Evolutionary conservation across 2,113 vertebrate species (phyloP).

Genomic region (Ammodytes marinus): DNA sequence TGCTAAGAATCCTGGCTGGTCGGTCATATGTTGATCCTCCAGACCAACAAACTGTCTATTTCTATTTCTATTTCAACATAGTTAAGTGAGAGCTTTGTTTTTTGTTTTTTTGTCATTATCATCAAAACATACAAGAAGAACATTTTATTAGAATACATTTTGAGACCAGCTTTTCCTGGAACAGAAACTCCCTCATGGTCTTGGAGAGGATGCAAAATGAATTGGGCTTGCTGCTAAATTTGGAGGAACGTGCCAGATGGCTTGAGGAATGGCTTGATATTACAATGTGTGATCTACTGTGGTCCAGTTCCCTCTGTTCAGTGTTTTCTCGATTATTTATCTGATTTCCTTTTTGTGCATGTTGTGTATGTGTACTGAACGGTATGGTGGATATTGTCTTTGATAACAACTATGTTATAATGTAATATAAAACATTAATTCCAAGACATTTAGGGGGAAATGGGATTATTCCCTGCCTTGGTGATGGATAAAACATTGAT

Average conservation of each 20-base stretch:
- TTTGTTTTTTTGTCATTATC: conserved; percentile 2
- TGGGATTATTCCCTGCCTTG: too few relatives aligned
- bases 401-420: too few relatives aligned
- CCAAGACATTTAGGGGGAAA: too few relatives aligned
- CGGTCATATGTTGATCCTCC: conserved; percentile 23
- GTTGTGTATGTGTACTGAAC: not conserved
- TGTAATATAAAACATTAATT: too few relatives aligned
- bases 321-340: conserved; percentile 7
- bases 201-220: conserved; percentile 61
- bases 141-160: conserved; percentile 47
- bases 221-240: conserved; percentile 71
- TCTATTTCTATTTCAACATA: not conserved
- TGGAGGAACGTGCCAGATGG: conserved; percentile 74
- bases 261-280: conserved; percentile 57
- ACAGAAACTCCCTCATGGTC: conserved; percentile 58
- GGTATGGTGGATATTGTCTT: not conserved
- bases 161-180: conserved; percentile 64
- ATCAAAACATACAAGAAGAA: conserved; percentile 37
- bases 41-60: conserved; percentile 29
- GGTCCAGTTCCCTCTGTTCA: conserved; percentile 30
- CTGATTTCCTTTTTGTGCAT: not conserved
- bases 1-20: conserved; percentile 42
- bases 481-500: too few relatives aligned
- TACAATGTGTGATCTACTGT: conserved; percentile 36
- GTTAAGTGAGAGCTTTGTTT: conserved; percentile 26